phyloP scores from a whole-genome alignment of 1,140 invertebrate genomes.

The Apis laboriosa region DNA sequence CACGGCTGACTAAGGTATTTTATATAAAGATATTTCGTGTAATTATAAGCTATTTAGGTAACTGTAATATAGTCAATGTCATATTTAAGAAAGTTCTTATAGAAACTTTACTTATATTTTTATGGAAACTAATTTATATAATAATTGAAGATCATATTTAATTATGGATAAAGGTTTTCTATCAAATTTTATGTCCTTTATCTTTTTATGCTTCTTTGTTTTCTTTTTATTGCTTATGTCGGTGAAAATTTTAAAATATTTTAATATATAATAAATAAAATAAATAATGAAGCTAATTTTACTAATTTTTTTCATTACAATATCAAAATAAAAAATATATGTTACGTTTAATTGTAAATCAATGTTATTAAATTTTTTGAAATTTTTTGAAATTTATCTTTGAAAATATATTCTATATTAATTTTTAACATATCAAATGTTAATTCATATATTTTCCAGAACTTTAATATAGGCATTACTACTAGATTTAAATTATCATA shows the following conservation, averaged over 20 bases:
- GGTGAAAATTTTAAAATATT: neutral
- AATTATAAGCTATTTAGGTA: constrained; percentile 61
- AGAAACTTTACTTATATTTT: constrained; percentile 30
- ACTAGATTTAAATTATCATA: neutral
- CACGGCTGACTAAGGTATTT: constrained; percentile 77
- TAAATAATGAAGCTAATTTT: neutral
- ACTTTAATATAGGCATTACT: neutral
- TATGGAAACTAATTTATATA: constrained; percentile 41
- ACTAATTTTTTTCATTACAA: neutral
- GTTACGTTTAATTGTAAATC: constrained; percentile 2
- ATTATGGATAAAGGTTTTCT: constrained; percentile 32
- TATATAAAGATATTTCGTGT: constrained; percentile 69
- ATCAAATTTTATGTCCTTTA: constrained; percentile 23
- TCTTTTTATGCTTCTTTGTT: neutral
- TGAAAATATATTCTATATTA: neutral
- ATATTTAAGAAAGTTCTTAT: constrained; percentile 38
- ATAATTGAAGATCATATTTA: constrained; percentile 34
- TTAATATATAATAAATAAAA: neutral
- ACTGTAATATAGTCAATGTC: constrained; percentile 38
- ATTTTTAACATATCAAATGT: neutral
- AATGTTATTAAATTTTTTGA: neutral
- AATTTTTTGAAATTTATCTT: neutral
- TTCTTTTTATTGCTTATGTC: neutral
- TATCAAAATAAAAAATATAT: constrained; percentile 16
- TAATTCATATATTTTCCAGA: neutral